Percentiles rank a stretch among this genome's conserved stretches.
These are phyloP conservation scores for Cromileptes altivelis DNA, from an alignment of 2,113 vertebrate species.

Conservation along the genomic window DNA sequence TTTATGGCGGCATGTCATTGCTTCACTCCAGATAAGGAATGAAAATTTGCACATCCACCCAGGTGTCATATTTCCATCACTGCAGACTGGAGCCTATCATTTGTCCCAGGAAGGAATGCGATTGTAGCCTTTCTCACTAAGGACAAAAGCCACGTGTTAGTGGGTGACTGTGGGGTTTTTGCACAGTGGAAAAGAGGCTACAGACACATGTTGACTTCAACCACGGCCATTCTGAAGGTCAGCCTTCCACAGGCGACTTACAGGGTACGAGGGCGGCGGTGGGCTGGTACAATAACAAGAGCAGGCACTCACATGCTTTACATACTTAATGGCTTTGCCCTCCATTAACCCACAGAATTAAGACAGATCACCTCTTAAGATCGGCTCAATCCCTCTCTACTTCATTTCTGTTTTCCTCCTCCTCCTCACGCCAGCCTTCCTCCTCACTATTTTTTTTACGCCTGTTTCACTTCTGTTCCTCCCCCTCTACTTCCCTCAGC, in stretches of 20 bases:
- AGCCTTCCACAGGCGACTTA: slow-evolving; percentile 50
- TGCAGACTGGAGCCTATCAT: too few species aligned
- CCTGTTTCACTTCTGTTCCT: background rate
- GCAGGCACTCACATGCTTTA: slow-evolving; percentile 70
- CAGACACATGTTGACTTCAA: slow-evolving; percentile 17
- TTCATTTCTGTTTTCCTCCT: slow-evolving; percentile 35
- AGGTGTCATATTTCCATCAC: too few species aligned
- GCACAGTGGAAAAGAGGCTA: too few species aligned
- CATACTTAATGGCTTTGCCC: slow-evolving; percentile 81
- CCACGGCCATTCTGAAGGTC: slow-evolving; percentile 70
- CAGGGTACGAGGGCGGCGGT: slow-evolving; percentile 12
- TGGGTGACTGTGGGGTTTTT: too few species aligned
- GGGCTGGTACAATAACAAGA: slow-evolving; percentile 71
- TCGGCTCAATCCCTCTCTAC: slow-evolving; percentile 34
- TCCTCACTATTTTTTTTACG: background rate
- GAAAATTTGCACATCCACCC: too few species aligned
- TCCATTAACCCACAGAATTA: slow-evolving; percentile 81
- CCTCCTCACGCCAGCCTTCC: background rate
- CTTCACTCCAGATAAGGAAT: too few species aligned
- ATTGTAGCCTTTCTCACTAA: too few species aligned
- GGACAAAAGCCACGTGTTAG: too few species aligned
- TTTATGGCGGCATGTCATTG: too few species aligned
- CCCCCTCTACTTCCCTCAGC: slow-evolving; percentile 16
- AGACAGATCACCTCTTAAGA: slow-evolving; percentile 80
- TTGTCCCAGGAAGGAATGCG: too few species aligned